These are phyloP conservation scores for Hydra vulgaris DNA, from an alignment of 30 jellyfish, hydroid and myxozoan genomes.

Conservation along the genomic window DNA sequence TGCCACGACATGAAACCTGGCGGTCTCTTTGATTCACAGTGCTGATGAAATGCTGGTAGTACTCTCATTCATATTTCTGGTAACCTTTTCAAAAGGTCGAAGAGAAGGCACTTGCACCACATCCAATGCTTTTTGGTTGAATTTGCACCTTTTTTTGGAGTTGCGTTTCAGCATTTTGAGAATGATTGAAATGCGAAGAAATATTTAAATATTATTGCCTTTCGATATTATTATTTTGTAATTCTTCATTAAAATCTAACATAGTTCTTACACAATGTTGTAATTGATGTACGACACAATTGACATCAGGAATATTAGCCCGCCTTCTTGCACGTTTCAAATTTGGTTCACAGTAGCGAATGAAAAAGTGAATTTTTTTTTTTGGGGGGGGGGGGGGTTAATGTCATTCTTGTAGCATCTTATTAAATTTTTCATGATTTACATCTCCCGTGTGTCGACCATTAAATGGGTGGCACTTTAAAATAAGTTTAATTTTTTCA, in stretches of 20 bases:
- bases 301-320: not conserved
- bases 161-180: not conserved
- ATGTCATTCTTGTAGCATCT: not conserved
- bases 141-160: no score
- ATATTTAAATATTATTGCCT: not conserved
- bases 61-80: no score
- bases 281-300: not conserved
- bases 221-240: not conserved
- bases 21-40: no score
- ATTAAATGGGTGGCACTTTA: not conserved
- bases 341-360: not conserved
- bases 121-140: no score
- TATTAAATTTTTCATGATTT: not conserved
- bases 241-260: not conserved
- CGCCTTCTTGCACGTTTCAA: not conserved
- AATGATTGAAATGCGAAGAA: not conserved
- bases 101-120: no score
- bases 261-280: not conserved
- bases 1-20: no score
- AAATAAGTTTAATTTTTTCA: not conserved
- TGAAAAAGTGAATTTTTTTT: not conserved
- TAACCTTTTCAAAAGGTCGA: no score
- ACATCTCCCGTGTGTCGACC: not conserved
- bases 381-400: not conserved
- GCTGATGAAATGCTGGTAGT: no score